Evolutionary conservation across 2,113 vertebrate genomes (phyloP), one percentile per base, ranked within the genome.

Genomic region (Periophthalmodon schlosseri): DNA sequence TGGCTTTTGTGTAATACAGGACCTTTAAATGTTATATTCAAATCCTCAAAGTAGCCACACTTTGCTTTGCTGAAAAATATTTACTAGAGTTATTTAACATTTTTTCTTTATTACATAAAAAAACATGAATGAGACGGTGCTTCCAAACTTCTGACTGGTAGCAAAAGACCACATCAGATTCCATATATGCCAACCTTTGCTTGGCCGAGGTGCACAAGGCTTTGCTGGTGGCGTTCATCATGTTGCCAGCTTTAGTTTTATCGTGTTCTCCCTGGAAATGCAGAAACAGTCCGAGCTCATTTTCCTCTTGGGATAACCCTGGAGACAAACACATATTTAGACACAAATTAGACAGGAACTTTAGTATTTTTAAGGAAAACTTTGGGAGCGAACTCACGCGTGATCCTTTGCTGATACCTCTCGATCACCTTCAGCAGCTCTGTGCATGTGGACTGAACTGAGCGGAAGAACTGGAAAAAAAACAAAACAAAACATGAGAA

Each of bases 371-470:
- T 4, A 8, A 34, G n/a, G 6, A 0, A 33, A 12, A 14, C 11
- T 1, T 60, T 34, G 16, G 13, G 57, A 11, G 13, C 11, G 65
- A 69, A 87, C 92, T 93, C 91, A 96, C 95, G 89, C 86, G 93
- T 91, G 80, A 96, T 94, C 83, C 92, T 88, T 58, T 93, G 88
- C 87, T 94, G 93, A 84, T 97, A 95, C 86, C 93, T 95, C 89
- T 95, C 94, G 4, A 95, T 93, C 78, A 93, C 93, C 91, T 96
- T 97, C 88, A 96, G 91, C 82, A 92, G 92, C 88, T 93, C 94
- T 8, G 91, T 94, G 83, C 94, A 95, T 9, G 94, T 95, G 58
- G 73, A 82, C 89, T 96, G 94, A 84, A 96, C 91, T 2, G 91
- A 95, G 74, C 87, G 94, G 89, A 96, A 96, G 81, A 95, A 93